phyloP scores from a whole-genome alignment of 2,888 invertebrate species.

The Cyaniris semiargus region DNA sequence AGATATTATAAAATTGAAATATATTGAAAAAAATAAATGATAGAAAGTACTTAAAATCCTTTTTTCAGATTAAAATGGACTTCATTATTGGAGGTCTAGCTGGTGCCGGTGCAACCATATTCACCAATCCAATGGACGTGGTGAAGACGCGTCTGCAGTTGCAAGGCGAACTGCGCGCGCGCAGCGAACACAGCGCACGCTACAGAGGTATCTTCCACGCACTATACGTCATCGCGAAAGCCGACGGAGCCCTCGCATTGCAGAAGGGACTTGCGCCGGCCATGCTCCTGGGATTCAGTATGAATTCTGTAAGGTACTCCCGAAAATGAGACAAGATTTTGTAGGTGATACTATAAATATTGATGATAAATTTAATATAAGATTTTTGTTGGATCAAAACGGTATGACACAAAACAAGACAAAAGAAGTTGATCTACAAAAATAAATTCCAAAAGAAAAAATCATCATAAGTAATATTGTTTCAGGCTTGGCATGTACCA shows the following conservation, averaged over 20 bases:
- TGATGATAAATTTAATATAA: not conserved
- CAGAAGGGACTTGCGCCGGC: slow-evolving; percentile 91
- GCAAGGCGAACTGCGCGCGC: slow-evolving; percentile 87
- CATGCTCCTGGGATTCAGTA: slow-evolving; percentile 86
- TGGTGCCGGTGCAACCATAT: slow-evolving; percentile 87
- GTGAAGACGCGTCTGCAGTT: slow-evolving; percentile 93
- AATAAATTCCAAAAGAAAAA: not conserved
- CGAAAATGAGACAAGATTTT: not conserved
- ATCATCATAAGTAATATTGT: slow-evolving; percentile 36
- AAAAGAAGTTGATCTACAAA: not conserved
- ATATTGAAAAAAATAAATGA: not conserved
- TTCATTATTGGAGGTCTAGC: slow-evolving; percentile 86
- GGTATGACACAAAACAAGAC: not conserved
- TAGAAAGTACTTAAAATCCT: not conserved
- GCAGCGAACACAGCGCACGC: slow-evolving; percentile 67
- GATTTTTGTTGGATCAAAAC: not conserved
- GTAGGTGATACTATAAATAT: not conserved
- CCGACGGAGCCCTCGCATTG: slow-evolving; percentile 87
- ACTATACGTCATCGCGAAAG: slow-evolving; percentile 83
- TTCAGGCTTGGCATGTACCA: slow-evolving; percentile 83
- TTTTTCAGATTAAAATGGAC: slow-evolving; percentile 74
- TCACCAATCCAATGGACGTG: slow-evolving; percentile 94
- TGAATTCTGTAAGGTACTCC: slow-evolving; percentile 76
- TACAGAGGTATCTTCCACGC: slow-evolving; percentile 90
- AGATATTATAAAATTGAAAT: not conserved